Conservation (phyloP, 2,797 vertebrate species). For the Allobates femoralis region DNA sequence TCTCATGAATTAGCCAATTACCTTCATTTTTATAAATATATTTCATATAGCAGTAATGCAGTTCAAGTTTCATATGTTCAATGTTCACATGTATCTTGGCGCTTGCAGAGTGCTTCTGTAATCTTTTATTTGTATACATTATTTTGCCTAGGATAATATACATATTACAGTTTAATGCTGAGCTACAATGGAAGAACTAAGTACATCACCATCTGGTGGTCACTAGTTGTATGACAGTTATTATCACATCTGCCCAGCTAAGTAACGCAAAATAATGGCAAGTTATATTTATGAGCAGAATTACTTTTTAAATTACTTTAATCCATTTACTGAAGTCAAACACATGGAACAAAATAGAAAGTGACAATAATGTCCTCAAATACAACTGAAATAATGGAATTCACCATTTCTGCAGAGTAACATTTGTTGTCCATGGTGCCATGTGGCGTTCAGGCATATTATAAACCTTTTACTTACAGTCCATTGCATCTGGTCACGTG, state of each 20-base stretch:
- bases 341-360: not conserved
- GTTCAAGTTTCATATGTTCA: no score
- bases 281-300: not conserved
- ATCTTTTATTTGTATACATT: no score
- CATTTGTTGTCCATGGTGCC: not conserved
- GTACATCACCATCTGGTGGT: not conserved
- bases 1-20: no score
- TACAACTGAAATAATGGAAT: not conserved
- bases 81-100: no score
- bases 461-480: not conserved
- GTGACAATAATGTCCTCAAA: not conserved
- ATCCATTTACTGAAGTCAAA: not conserved
- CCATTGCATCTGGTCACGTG: not conserved
- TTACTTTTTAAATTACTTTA: not conserved
- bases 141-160: not conserved
- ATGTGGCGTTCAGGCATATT: not conserved
- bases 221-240: not conserved
- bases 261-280: not conserved
- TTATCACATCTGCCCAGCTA: not conserved
- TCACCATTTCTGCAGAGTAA: not conserved
- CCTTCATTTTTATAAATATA: no score
- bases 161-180: not conserved
- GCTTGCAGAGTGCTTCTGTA: no score
- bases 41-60: no score
- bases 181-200: not conserved